phyloP scores from a whole-genome alignment of 2,113 vertebrate species.

The Macrotis lagotis region DNA sequence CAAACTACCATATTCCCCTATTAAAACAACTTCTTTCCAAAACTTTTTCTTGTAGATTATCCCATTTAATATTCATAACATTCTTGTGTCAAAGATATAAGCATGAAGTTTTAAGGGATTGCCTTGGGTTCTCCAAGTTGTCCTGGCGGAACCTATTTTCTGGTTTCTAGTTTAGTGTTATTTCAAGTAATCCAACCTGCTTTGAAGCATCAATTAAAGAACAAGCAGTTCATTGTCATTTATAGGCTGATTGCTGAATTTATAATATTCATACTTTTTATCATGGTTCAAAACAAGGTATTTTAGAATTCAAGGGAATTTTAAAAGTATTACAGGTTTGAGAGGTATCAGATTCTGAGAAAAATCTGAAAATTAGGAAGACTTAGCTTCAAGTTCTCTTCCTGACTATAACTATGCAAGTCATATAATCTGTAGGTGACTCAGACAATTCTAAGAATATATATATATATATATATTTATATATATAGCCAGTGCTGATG shows the following conservation, averaged over 20 bases:
- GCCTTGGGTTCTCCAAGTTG: not conserved
- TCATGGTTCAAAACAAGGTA: not conserved
- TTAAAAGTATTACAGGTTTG: not conserved
- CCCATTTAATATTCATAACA: not conserved
- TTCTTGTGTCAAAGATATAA: not conserved
- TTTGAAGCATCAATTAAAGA: not conserved
- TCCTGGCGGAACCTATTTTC: not conserved
- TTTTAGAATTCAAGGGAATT: not conserved
- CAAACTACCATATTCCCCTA: not conserved
- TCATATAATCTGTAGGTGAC: not conserved
- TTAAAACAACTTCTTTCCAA: not conserved
- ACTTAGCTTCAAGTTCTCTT: not conserved
- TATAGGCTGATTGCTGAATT: not conserved
- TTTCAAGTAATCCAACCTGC: not conserved
- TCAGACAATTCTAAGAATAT: not conserved
- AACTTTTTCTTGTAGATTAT: not conserved
- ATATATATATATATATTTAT: too few relatives aligned
- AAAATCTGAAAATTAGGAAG: not conserved
- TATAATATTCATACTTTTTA: not conserved
- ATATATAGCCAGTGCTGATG: too few relatives aligned
- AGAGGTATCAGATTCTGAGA: not conserved
- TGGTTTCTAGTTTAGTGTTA: not conserved
- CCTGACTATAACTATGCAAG: not conserved
- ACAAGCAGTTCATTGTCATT: not conserved
- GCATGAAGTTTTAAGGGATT: not conserved